These are phyloP conservation scores for Nycticebus coucang DNA, from an alignment of 2,113 vertebrate species.

Conservation along the genomic window DNA sequence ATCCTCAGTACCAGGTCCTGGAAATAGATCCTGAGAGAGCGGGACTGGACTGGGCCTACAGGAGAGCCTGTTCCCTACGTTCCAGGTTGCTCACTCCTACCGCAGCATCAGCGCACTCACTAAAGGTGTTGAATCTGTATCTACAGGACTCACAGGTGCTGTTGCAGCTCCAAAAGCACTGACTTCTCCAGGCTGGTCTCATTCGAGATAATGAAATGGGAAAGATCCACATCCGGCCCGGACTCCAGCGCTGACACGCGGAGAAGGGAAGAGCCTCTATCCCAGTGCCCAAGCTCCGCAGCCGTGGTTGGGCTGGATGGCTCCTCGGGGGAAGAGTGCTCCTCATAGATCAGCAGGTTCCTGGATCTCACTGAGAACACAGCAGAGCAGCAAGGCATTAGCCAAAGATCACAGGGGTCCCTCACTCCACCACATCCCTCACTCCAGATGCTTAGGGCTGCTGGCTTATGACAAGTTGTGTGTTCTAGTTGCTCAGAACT, in stretches of 20 bases:
- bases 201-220: constrained; percentile 89
- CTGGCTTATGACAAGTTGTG: neutral
- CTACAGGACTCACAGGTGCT: constrained; percentile 84
- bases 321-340: constrained; percentile 88
- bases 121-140: neutral
- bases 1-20: neutral
- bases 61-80: rapidly evolving
- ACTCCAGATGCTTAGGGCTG: neutral
- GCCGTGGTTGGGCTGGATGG: constrained; percentile 86
- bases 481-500: neutral
- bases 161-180: constrained; percentile 90
- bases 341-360: constrained; percentile 93
- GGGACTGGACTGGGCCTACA: rapidly evolving
- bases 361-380: constrained; percentile 92
- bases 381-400: constrained; percentile 53
- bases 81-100: neutral
- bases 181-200: constrained; percentile 89
- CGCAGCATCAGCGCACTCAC: rapidly evolving
- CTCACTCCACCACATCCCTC: neutral
- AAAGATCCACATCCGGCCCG: constrained; percentile 80
- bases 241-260: constrained; percentile 83
- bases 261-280: constrained; percentile 88
- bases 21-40: neutral
- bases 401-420: neutral
- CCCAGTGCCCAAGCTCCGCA: constrained; percentile 88